phyloP scores from a whole-genome alignment of 2,888 invertebrate species.

The Cephus nigrinus region DNA sequence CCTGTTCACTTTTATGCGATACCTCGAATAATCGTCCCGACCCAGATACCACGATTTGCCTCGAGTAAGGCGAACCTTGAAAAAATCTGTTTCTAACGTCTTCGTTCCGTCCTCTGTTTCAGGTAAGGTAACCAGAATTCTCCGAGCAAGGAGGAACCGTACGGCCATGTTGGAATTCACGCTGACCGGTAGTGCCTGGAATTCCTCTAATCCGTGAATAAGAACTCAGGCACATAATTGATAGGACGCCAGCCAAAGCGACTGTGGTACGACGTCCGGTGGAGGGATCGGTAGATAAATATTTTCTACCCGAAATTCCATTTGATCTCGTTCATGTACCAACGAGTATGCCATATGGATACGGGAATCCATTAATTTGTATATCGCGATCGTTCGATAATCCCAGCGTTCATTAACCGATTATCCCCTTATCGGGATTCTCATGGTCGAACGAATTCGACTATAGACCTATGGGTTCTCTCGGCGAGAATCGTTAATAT shows the following conservation, averaged over 20 bases:
- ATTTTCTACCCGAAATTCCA: neutral
- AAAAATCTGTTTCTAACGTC: neutral
- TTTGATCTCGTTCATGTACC: neutral
- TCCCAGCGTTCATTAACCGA: slow-evolving; percentile 25
- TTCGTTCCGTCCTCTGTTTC: neutral
- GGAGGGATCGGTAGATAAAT: neutral
- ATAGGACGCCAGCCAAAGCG: neutral
- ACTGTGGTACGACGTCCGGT: neutral
- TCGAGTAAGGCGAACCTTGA: neutral
- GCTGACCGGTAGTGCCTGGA: neutral
- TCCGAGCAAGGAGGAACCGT: neutral
- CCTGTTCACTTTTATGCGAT: neutral
- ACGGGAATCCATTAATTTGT: neutral
- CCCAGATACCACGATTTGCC: neutral
- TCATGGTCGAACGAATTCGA: slow-evolving; percentile 34
- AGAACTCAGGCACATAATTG: neutral
- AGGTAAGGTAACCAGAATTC: neutral
- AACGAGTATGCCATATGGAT: neutral
- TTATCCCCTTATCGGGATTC: slow-evolving; percentile 37
- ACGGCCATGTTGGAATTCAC: neutral
- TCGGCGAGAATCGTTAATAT: slow-evolving; percentile 44
- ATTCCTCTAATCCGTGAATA: neutral
- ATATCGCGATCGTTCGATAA: neutral
- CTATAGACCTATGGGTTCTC: slow-evolving; percentile 34
- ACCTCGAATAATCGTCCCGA: neutral